These are phyloP conservation scores for Aradophagus sp. DNA, from an alignment of 1,140 invertebrate genomes.

Conservation along the genomic window DNA sequence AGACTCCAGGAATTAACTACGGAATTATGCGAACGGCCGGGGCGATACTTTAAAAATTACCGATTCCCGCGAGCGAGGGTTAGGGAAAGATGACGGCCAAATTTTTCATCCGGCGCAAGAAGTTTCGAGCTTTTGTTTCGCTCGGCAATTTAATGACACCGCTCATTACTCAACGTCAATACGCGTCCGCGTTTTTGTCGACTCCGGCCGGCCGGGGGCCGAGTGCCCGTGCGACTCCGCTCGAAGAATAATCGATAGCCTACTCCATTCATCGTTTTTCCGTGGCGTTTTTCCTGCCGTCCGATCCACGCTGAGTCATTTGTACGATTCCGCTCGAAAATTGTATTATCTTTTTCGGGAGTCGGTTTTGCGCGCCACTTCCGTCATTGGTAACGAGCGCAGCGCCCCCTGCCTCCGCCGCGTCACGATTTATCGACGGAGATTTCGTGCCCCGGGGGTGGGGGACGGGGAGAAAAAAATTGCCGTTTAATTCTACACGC, in stretches of 20 bases:
- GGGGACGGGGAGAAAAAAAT: no score
- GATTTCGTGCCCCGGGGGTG: slow-evolving; percentile 18
- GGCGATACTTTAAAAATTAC: no score
- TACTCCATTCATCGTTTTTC: slow-evolving; percentile 51
- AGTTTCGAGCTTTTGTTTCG: slow-evolving; percentile 33
- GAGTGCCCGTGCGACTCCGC: slow-evolving; percentile 36
- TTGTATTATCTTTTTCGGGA: slow-evolving; percentile 49
- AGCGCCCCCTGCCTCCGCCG: neutral
- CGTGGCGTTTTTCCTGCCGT: slow-evolving; percentile 16
- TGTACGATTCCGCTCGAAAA: slow-evolving; percentile 37
- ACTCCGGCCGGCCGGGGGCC: no score
- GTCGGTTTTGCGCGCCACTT: slow-evolving; percentile 13
- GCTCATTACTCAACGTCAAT: slow-evolving; percentile 54
- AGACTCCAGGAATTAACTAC: no score
- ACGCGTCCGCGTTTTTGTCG: slow-evolving; percentile 36
- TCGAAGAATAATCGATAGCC: slow-evolving; percentile 49
- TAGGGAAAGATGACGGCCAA: neutral
- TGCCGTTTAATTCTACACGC: slow-evolving; percentile 7
- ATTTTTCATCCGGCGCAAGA: neutral
- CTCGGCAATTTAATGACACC: slow-evolving; percentile 39
- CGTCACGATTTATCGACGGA: slow-evolving; percentile 9
- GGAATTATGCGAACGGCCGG: no score
- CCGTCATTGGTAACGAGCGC: slow-evolving; percentile 5
- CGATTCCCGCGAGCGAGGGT: no score
- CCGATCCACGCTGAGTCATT: slow-evolving; percentile 16